These are phyloP conservation scores for Solenopsis invicta DNA, from an alignment of 1,140 invertebrate genomes.

Conservation along the genomic window DNA sequence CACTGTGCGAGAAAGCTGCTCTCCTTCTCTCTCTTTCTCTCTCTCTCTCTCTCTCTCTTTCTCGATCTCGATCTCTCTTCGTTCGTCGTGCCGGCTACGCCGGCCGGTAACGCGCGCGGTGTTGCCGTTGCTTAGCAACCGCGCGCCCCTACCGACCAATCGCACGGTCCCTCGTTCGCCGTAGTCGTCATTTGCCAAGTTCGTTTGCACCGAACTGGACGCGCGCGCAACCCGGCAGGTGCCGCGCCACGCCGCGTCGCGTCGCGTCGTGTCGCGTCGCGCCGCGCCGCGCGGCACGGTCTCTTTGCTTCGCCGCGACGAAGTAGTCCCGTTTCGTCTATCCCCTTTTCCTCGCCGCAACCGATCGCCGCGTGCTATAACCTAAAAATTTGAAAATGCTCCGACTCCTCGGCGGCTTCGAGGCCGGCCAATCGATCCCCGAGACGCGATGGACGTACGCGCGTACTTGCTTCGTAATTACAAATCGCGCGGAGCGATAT, in stretches of 20 bases:
- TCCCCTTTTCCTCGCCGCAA: neutral
- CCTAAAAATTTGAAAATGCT: constrained; percentile 53
- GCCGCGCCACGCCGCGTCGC: constrained; percentile 43
- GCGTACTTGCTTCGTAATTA: constrained; percentile 30
- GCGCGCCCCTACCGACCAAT: constrained; percentile 51
- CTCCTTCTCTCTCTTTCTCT: neutral
- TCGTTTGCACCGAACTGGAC: constrained; percentile 13
- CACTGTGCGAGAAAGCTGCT: constrained; percentile 49
- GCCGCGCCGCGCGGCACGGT: too few relatives aligned
- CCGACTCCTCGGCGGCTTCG: neutral
- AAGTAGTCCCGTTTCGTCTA: constrained; percentile 60
- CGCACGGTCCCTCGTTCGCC: neutral
- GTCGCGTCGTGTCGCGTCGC: neutral
- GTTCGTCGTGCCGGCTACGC: constrained; percentile 68
- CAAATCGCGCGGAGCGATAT: constrained; percentile 24
- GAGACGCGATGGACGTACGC: neutral
- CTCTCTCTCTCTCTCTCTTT: neutral
- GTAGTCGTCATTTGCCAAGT: constrained; percentile 25
- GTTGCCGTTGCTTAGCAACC: constrained; percentile 83
- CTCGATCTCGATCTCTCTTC: neutral
- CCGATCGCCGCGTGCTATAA: constrained; percentile 20
- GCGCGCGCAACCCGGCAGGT: constrained; percentile 66
- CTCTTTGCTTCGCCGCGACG: constrained; percentile 36
- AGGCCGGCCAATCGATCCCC: neutral
- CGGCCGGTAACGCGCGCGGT: constrained; percentile 82